A percentile compares a stretch with the other conserved stretches of the same genome.
Evolutionary conservation across 2,888 invertebrate genomes (phyloP).

Genomic region (Macrophya annulata): DNA sequence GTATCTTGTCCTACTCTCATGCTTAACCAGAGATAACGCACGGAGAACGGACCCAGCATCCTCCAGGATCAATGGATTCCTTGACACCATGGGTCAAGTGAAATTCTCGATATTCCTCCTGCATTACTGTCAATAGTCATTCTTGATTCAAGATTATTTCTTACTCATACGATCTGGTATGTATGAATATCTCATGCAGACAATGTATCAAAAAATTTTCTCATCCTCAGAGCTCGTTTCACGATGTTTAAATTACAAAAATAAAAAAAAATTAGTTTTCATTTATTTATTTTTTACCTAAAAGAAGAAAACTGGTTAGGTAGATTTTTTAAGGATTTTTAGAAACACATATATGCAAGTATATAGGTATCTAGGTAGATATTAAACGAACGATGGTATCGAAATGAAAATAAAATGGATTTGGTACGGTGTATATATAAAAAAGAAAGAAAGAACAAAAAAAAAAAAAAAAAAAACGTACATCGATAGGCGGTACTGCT

Average conservation of each 20-base stretch:
- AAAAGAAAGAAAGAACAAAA: neutral
- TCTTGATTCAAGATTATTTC: conserved; percentile 43
- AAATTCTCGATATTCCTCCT: conserved; percentile 40
- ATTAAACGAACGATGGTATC: conserved; percentile 16
- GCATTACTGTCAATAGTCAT: neutral
- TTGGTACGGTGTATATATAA: neutral
- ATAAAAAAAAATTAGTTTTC: no score
- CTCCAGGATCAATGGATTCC: conserved; percentile 44
- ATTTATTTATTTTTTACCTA: no score
- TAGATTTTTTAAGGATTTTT: neutral
- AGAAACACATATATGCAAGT: neutral
- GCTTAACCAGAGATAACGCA: conserved; percentile 48
- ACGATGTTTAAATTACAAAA: no score
- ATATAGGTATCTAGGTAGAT: neutral
- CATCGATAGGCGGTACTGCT: neutral
- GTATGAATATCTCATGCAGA: no score
- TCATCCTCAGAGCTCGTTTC: no score
- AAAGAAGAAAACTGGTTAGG: neutral
- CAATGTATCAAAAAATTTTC: neutral
- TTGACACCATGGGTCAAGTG: conserved; percentile 33
- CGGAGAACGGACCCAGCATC: conserved; percentile 3
- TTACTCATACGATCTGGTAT: neutral
- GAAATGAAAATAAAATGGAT: conserved; percentile 37
- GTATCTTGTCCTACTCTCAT: conserved; percentile 25
- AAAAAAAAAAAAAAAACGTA: neutral